Base-by-base conservation (phyloP, 2,113 vertebrate species). In the Chamaea fasciata region DNA sequence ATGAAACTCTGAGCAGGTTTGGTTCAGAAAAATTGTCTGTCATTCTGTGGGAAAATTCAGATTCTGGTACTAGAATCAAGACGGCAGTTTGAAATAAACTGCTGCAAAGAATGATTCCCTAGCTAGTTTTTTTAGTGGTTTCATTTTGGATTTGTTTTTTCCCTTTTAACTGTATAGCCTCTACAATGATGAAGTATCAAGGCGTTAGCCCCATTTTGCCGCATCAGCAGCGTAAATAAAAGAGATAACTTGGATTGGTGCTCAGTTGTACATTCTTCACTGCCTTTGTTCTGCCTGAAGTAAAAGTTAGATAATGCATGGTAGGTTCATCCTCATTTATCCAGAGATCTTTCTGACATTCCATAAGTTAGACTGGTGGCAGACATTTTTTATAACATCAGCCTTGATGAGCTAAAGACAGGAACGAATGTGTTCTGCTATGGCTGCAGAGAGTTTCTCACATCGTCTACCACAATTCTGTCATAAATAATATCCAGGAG, bases 261-360 rank as follows among this genome's bases (percentile, higher is more conserved):
- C 44, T 83, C 56, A 74, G 59, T 7, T 80, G 23, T 30, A 46
- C 42, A 35, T 87, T 83, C n/a, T 39, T 90, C 71, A 77, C 11
- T 73, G 85, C 37, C 28, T 85, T 83, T 83, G 27, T 50, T 83
- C 78, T 80, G 46, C 59, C 59, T 77, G 42, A 86, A 84, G 33
- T 52, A 67, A 13, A 82, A 65, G 19, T 41, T 42, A 56, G 23
- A 47, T 87, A 92, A 82, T 16, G 28, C 37, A 87, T 39, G 22
- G 56, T 17, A 82, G 57, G 46, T 89, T 91, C 57, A 44, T 82
- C 77, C 79, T 90, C 78, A 79, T 87, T 93, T 79, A 91, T 85
- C 50, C 37, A 59, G 59, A 90, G 37, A 91, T 85, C 57, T 85
- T 56, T 52, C 10, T 64, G 62, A 82, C 78, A 30, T 95, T 75